Base-by-base conservation (phyloP, 2,797 vertebrate genomes). In the Ambastaia sidthimunki region DNA sequence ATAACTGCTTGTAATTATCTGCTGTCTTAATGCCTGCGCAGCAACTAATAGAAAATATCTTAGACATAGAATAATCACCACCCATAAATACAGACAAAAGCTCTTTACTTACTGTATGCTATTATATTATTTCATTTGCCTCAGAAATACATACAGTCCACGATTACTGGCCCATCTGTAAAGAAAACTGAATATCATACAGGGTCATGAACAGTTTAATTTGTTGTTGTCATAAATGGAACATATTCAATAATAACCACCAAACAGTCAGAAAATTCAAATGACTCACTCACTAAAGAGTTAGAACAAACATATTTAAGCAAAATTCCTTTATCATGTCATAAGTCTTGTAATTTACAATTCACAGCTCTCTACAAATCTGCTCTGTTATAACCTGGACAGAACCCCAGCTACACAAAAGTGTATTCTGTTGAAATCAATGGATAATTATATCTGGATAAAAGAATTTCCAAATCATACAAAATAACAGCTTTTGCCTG, bases 1-100 rank as follows among this genome's bases (percentile, higher is more conserved):
- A 73, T 79, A 83, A 85, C 78, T 83, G 78, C 71, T 52, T 65
- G 72, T 63, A 78, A 79, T 85, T 81, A 83, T 83, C 81, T 79
- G 71, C 71, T 81, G 78, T 81, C 74, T 85, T 2, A 82, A 83
- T 78, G 81, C 55, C 62, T 70, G 52, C 66, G 77, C 68, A 60
- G 55, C 44, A 71, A 59, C 76, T 76, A 82, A 76, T 76, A 76
- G 71, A 81, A 82, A 84, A 84, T 84, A 82, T 76, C 69, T 80
- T 80, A 73, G 47, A 73, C 76, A 80, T 3, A 34, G 48, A 71
- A 71, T 54, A 71, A 55, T 79, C 71, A 66, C 25, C 16, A 50
- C 31, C 66, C 57, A 21, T 54, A 44, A 63, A 74, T 15, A 62
- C 41, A 50, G 23, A 31, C 60, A 62, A 37, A 66, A 48, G 54